Conservation (phyloP, 2,888 invertebrate genomes). For the Habroteleia sp. region DNA sequence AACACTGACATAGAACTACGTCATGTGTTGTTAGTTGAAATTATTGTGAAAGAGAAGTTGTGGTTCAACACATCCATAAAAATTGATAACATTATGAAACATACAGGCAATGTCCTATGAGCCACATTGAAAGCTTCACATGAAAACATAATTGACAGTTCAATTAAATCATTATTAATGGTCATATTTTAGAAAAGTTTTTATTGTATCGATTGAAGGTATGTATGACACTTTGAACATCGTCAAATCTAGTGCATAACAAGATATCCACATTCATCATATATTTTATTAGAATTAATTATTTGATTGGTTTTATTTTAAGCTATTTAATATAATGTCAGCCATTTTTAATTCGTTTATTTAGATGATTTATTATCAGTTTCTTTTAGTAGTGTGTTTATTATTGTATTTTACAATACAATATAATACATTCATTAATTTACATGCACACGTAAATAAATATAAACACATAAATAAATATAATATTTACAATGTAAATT, state of each 20-base stretch:
- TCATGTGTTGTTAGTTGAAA: slow-evolving; percentile 31
- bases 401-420: too few relatives aligned
- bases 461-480: too few relatives aligned
- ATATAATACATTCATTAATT: too few relatives aligned
- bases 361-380: too few relatives aligned
- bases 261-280: slow-evolving; percentile 16
- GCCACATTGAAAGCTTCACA: slow-evolving; percentile 57
- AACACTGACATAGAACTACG: slow-evolving; percentile 41
- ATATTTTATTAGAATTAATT: too few relatives aligned
- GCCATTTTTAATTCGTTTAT: too few relatives aligned
- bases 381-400: too few relatives aligned
- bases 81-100: slow-evolving; percentile 39
- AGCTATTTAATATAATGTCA: too few relatives aligned
- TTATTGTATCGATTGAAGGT: too few relatives aligned
- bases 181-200: neutral
- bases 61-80: slow-evolving; percentile 23
- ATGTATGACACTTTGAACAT: neutral
- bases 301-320: too few relatives aligned
- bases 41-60: slow-evolving; percentile 22
- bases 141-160: slow-evolving; percentile 44
- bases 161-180: slow-evolving; percentile 30
- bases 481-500: too few relatives aligned
- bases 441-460: too few relatives aligned
- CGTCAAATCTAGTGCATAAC: slow-evolving; percentile 5
- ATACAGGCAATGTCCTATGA: slow-evolving; percentile 48